Evolutionary conservation across 2,113 vertebrate genomes (phyloP), one percentile per base, ranked within the genome.

Genomic region (Piliocolobus tephrosceles): DNA sequence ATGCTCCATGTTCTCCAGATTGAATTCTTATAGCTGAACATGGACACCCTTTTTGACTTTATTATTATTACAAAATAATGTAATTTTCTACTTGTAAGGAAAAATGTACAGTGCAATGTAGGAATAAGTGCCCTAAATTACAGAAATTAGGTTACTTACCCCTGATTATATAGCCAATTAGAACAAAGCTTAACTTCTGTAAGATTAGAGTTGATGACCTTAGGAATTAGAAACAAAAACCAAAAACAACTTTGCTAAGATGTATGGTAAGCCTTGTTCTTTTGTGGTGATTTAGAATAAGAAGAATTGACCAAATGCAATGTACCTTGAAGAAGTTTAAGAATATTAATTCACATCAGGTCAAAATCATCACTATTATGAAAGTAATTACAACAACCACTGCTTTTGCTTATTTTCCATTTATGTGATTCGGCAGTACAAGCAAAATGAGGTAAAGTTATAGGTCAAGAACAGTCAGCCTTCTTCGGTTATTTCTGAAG

Each of bases 271-370:
- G 25, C 11, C 13, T 80, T 6, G 3, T 23, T 85, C 32, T 72
- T 38, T 50, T 92, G 3, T 9, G 57, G 52, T 45, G 81, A 38
- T 40, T 96, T 85, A 84, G 35, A 95, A 93, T 55, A 57, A 84
- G 35, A 50, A 32, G 12, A 10, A 22, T 17, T 72, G 50, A 25
- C 45, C 45, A 75, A 76, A 88, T 12, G 45, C n/a, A 70, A 5
- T 6, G 23, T 68, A 52, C 6, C 64, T 80, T 80, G 40, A 70
- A 96, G 90, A 83, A 88, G 12, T 55, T 73, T 61, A 95, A 82
- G 90, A 73, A 80, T 75, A 79, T 70, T 91, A 86, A 93, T 82
- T 92, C 43, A n/a, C n/a, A 52, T 50, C 72, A 96, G 72, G 38
- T 96, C 73, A 83, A 94, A 96, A 73, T 3, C 66, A 58, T 82